Conservation (phyloP, 2,888 invertebrate species). For the Carcina quercana region DNA sequence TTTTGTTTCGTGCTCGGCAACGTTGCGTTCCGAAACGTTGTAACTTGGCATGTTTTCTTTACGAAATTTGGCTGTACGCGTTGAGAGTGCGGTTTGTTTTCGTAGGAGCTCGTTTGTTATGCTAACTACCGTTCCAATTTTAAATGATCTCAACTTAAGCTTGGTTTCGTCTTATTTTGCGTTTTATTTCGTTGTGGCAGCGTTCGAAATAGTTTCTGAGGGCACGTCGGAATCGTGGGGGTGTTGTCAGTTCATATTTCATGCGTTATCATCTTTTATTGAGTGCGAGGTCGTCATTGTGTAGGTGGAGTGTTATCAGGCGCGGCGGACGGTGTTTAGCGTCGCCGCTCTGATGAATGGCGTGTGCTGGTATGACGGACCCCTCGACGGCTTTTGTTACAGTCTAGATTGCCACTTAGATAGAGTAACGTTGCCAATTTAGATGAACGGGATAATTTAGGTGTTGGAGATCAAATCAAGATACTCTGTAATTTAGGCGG, state of each 20-base stretch:
- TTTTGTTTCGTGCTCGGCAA: constrained; percentile 64
- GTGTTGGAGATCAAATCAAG: no score
- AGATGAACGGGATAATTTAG: no score
- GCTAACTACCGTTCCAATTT: constrained; percentile 28
- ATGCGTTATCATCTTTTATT: constrained; percentile 75
- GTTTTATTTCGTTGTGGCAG: constrained; percentile 21
- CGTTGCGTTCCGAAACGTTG: constrained; percentile 65
- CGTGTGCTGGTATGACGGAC: constrained; percentile 45
- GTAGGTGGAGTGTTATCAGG: constrained; percentile 69
- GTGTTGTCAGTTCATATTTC: constrained; percentile 71
- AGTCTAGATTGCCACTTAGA: no score
- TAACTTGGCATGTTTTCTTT: constrained; percentile 61
- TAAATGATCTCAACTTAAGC: constrained; percentile 37
- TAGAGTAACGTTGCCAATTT: no score
- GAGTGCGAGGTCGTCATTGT: constrained; percentile 71
- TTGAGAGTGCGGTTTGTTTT: constrained; percentile 63
- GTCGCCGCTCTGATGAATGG: constrained; percentile 61
- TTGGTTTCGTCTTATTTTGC: constrained; percentile 13
- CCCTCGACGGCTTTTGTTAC: neutral
- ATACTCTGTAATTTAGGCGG: no score
- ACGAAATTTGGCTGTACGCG: constrained; percentile 65
- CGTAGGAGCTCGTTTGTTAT: constrained; percentile 59
- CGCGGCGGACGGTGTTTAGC: constrained; percentile 63
- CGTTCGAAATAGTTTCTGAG: constrained; percentile 20
- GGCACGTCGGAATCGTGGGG: constrained; percentile 39